Base-by-base conservation (phyloP, 2,113 vertebrate genomes). In the Entelurus aequoreus region DNA sequence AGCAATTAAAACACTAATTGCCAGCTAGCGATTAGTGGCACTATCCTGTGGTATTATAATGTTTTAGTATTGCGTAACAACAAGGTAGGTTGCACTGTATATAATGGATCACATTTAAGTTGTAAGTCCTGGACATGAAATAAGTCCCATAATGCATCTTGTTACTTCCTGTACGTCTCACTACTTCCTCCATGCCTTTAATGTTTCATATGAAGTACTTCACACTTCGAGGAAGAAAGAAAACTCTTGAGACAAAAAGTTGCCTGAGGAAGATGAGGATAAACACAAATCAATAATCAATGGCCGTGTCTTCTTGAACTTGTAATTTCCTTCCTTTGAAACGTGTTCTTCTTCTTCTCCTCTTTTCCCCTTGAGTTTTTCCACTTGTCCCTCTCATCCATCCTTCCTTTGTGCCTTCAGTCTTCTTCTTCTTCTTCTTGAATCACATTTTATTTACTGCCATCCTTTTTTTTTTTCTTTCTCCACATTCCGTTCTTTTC, bases 61-160 rank as follows among this genome's bases (percentile, higher is more conserved):
- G 28, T 3, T 28, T 28, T 4, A 28, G 28, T 28, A 28, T 28
- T 28, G 28, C 28, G 28, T 28, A 28, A 28, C 28, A 28, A 28
- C 28, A 28, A 28, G 28, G 28, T 28, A 28, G 28, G 28, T 28
- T 28, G 28, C 28, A 28, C 28, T 28, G 3, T 28, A 28, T 28
- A 28, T 28, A 28, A 28, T 28, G 3, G 1, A 28, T 28, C 28
- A 28, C 28, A 28, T 28, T 28, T 28, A 28, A 4, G 28, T 28
- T 28, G 28, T 28, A 28, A 28, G 28, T 28, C 28, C 1, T 28
- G 28, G 28, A 28, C 28, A 28, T 28, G 28, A 28, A 28, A 28
- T 28, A 28, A 28, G 28, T 28, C 28, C 28, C 28, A 28, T 28
- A 61, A 79, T 86, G 77, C 21, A 58, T 86, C 86, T 83, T 76